Percentiles rank a stretch among this genome's conserved stretches.
Conservation (phyloP, 2,113 vertebrate genomes). For the Polypterus senegalus region DNA sequence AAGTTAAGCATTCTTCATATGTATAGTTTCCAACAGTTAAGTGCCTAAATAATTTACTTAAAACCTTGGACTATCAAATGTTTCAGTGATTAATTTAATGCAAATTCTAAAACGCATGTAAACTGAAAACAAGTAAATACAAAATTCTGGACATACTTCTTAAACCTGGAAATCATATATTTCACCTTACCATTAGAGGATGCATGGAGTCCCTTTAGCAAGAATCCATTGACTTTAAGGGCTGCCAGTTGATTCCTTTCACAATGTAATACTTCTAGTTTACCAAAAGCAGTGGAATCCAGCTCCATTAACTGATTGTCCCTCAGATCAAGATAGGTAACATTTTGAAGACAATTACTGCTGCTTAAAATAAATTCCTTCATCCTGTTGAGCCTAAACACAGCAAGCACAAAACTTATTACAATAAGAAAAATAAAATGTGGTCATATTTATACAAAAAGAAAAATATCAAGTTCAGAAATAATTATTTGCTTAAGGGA, state of each 20-base stretch:
- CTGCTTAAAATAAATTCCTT: slow-evolving; percentile 54
- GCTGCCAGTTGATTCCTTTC: slow-evolving; percentile 76
- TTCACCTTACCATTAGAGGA: slow-evolving; percentile 67
- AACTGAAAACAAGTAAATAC: rapidly evolving
- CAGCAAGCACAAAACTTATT: neutral
- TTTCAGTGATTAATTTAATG: too few species aligned
- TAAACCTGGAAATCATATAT: neutral
- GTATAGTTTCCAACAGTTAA: too few species aligned
- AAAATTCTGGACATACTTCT: neutral
- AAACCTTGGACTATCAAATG: too few species aligned
- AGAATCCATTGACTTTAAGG: slow-evolving; percentile 66
- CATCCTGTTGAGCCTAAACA: slow-evolving; percentile 74
- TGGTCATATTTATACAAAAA: neutral
- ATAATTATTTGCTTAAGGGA: too few species aligned
- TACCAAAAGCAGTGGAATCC: slow-evolving; percentile 73
- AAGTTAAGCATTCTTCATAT: too few species aligned
- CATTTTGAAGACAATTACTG: slow-evolving; percentile 73
- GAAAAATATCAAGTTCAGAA: too few species aligned
- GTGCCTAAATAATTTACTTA: too few species aligned
- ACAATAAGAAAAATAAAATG: slow-evolving; percentile 9
- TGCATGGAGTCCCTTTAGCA: slow-evolving; percentile 77
- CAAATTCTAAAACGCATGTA: neutral
- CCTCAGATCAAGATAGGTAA: slow-evolving; percentile 84
- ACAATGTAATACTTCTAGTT: slow-evolving; percentile 88
- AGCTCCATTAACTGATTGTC: slow-evolving; percentile 78